Percentiles rank a stretch among this genome's conserved stretches.
Conservation (phyloP, 2,113 vertebrate genomes). For the Cyanoramphus novaezelandiae region DNA sequence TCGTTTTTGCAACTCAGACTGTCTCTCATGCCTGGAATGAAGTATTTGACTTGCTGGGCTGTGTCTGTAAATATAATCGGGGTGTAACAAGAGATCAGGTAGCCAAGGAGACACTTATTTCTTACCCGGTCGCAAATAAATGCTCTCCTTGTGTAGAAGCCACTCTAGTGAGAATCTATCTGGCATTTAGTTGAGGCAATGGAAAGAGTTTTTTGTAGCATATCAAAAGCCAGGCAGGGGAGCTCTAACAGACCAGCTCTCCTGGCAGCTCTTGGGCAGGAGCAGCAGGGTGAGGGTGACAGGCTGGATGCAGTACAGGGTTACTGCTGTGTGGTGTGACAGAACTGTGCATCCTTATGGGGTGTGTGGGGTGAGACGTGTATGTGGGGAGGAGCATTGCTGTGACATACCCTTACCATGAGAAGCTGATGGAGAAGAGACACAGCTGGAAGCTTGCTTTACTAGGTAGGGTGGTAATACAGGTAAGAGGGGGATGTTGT, state of each 20-base stretch:
- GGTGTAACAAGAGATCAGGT: background rate
- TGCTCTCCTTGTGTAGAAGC: background rate
- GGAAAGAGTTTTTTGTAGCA: too few relatives aligned
- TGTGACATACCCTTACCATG: background rate
- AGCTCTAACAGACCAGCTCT: background rate
- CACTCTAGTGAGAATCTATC: background rate
- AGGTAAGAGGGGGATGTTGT: background rate
- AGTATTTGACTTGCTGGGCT: background rate
- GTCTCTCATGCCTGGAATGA: background rate
- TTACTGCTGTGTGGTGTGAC: background rate
- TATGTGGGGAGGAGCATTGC: background rate
- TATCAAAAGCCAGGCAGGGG: background rate
- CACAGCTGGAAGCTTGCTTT: background rate
- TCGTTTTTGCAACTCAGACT: background rate
- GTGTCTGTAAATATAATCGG: background rate
- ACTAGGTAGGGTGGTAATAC: background rate
- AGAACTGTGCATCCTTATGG: fast-evolving
- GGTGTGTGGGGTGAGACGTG: background rate
- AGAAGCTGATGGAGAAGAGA: background rate
- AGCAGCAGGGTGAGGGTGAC: background rate
- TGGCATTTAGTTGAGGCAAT: background rate
- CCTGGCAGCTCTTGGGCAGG: background rate
- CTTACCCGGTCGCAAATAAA: background rate
- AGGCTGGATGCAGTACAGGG: background rate
- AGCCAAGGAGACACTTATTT: background rate